Conservation (phyloP, 2,113 vertebrate genomes). For the Bathybates hornii region DNA sequence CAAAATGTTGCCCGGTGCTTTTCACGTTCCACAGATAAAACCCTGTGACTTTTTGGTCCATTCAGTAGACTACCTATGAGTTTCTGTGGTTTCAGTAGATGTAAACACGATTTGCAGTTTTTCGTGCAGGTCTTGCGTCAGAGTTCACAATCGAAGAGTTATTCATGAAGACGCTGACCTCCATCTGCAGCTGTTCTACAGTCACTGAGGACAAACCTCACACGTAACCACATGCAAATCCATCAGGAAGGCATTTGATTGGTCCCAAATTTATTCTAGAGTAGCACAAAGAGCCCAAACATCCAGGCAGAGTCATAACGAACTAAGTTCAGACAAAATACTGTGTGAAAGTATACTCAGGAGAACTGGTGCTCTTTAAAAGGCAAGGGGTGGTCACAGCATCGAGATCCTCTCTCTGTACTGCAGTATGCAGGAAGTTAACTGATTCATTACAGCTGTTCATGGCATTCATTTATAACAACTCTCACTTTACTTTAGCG, state of each 20-base stretch:
- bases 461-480: not conserved
- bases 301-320: not conserved
- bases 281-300: not conserved
- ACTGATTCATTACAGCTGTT: not conserved
- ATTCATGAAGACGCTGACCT: not conserved
- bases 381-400: not conserved
- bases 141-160: not conserved
- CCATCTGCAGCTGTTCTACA: not conserved
- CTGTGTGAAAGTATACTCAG: not conserved
- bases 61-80: not conserved
- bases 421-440: not conserved
- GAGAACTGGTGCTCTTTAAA: not conserved
- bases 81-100: not conserved
- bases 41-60: rapidly evolving
- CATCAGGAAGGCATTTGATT: not conserved
- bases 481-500: not conserved
- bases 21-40: rapidly evolving
- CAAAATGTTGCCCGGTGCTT: not conserved
- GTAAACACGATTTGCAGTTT: not conserved
- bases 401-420: not conserved
- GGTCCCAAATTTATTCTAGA: not conserved
- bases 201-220: not conserved
- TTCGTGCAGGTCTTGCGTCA: not conserved
- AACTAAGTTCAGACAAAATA: not conserved
- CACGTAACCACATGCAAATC: not conserved